phyloP scores from a whole-genome alignment of 2,888 invertebrate species.

The Malthinus flaveolus region DNA sequence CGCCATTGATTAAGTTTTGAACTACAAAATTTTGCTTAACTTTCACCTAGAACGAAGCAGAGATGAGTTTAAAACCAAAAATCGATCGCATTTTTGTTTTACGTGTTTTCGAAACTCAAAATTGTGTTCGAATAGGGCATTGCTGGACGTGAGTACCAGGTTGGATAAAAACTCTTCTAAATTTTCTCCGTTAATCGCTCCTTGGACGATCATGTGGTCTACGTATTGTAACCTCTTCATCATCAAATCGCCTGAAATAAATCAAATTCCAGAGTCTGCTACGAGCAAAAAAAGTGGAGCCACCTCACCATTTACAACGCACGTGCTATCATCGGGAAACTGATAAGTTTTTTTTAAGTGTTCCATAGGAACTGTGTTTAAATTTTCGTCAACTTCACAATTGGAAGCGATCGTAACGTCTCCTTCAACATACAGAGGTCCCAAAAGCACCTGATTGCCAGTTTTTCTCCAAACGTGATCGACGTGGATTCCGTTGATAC shows the following conservation, averaged over 20 bases:
- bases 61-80: background rate
- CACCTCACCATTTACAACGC: slow-evolving; percentile 42
- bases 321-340: slow-evolving; percentile 29
- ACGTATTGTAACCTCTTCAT: slow-evolving; percentile 44
- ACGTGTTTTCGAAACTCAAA: too few relatives aligned
- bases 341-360: slow-evolving; percentile 38
- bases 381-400: slow-evolving; percentile 45
- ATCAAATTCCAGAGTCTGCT: background rate
- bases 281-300: background rate
- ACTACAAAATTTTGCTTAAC: slow-evolving; percentile 44
- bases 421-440: slow-evolving; percentile 45
- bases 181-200: slow-evolving; percentile 40
- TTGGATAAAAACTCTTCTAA: slow-evolving; percentile 40
- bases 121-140: too few relatives aligned
- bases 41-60: slow-evolving; percentile 38
- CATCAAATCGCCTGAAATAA: slow-evolving; percentile 44
- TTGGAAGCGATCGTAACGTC: slow-evolving; percentile 46
- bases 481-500: slow-evolving; percentile 50
- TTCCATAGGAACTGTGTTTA: slow-evolving; percentile 43
- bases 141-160: slow-evolving; percentile 32
- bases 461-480: slow-evolving; percentile 52
- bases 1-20: slow-evolving; percentile 41
- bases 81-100: background rate
- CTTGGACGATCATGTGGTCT: slow-evolving; percentile 40
- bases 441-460: slow-evolving; percentile 45